Conservation (phyloP, 2,888 invertebrate genomes). For the Ptychoptera contaminata region DNA sequence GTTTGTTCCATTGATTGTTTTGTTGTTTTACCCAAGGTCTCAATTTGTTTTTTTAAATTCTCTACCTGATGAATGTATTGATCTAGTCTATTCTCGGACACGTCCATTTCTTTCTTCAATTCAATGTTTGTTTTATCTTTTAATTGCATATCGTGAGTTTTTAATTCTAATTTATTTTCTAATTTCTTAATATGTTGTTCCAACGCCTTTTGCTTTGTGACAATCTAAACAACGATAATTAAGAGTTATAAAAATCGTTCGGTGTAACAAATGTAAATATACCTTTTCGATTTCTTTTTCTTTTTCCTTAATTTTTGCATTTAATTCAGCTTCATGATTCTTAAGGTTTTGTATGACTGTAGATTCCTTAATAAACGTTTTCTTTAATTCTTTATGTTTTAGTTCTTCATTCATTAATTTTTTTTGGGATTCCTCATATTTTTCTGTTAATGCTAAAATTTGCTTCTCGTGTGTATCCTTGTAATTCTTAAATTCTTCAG, state of each 20-base stretch:
- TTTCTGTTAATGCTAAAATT: background rate
- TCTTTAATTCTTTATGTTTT: background rate
- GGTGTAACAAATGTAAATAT: too few relatives aligned
- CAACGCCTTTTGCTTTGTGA: background rate
- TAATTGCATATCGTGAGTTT: too few relatives aligned
- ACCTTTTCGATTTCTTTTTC: background rate
- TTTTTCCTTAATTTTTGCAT: background rate
- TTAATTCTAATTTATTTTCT: conserved; percentile 4
- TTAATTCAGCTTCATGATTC: background rate
- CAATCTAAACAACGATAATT: background rate
- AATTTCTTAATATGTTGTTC: conserved; percentile 4
- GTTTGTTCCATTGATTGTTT: too few relatives aligned
- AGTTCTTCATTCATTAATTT: background rate
- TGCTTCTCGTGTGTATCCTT: background rate
- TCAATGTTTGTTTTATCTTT: too few relatives aligned
- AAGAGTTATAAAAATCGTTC: too few relatives aligned
- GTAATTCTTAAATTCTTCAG: background rate
- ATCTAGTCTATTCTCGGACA: too few relatives aligned
- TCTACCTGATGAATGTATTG: too few relatives aligned
- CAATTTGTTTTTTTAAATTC: too few relatives aligned
- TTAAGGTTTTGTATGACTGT: background rate
- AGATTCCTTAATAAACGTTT: background rate
- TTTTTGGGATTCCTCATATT: background rate
- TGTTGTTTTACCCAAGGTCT: too few relatives aligned
- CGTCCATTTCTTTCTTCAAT: too few relatives aligned